Evolutionary conservation across 2,888 invertebrate genomes (phyloP), one percentile per base, ranked within the genome.

Genomic region (Drosophila flavopinicola): DNA sequence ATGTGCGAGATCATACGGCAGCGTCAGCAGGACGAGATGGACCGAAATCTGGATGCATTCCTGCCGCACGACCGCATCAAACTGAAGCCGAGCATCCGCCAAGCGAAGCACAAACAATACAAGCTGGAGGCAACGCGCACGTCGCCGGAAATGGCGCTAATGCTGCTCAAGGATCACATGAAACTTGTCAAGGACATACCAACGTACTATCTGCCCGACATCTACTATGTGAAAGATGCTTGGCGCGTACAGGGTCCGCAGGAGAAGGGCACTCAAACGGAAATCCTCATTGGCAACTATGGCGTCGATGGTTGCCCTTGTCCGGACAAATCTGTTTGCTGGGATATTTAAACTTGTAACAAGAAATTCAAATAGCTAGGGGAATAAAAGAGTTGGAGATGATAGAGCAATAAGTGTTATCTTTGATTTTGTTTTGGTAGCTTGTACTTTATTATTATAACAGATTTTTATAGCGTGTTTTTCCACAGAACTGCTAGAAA

Each of bases 231-330:
- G 6, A 38, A 24, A 3, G 35, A 68, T 4, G 35, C 51, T 6
- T 80, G 37, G 32, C 13, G 3, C 4, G 0, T 25, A 1, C 39
- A 9, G 1, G 68, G 59, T 5, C 71, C 88, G 0, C 57, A 64
- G n/a, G 42, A 76, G 7, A 48, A 48, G 64, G 23, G 39, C 17
- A 83, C 82, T 1, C 82, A 83, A 39, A 83, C 88, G 2, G 88
- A 83, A 4, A 38, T 65, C 2, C 39, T 30, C 0, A 57, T 86
- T 10, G 82, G 87, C 17, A 38, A 9, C 5, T 80, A 47, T 9
- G 88, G 82, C 25, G 32, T 86, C 58, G 82, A 84, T 13, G 88
- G 85, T 1, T 83, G 82, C 47, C 87, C 82, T 6, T 83, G 82
- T 42, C 17, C 32, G 0, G 49, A 84, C 0, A 83, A 83, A 38